A percentile compares a stretch with the other conserved stretches of the same genome.
phyloP scores from a whole-genome alignment of 2,888 invertebrate species.

The Melolontha melolontha region DNA sequence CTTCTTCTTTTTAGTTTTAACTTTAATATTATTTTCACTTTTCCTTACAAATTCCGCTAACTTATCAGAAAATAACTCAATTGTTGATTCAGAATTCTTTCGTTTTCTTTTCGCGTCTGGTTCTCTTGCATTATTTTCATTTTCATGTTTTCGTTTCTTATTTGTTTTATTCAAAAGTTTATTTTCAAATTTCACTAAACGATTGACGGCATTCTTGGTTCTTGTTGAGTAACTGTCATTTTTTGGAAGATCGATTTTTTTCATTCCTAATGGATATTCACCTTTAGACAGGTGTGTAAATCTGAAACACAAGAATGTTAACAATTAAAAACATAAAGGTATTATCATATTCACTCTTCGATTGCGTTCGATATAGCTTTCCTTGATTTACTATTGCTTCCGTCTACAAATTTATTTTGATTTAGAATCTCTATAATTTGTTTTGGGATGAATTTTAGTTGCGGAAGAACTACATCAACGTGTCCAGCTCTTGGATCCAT shows the following conservation, averaged over 20 bases:
- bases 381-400: conserved; percentile 70
- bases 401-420: conserved; percentile 65
- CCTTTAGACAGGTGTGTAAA: conserved; percentile 72
- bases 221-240: conserved; percentile 53
- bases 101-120: conserved; percentile 50
- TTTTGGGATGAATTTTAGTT: conserved; percentile 74
- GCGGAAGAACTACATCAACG: conserved; percentile 79
- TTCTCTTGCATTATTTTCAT: conserved; percentile 47
- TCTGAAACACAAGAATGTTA: conserved; percentile 60
- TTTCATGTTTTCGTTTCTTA: conserved; percentile 58
- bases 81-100: conserved; percentile 50
- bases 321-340: conserved; percentile 20
- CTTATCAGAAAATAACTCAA: conserved; percentile 24
- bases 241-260: conserved; percentile 65
- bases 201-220: conserved; percentile 58
- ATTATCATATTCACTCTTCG: conserved; percentile 64
- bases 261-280: conserved; percentile 76
- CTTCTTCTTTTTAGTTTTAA: conserved; percentile 3
- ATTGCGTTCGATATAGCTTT: conserved; percentile 69
- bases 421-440: conserved; percentile 70
- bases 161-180: conserved; percentile 58
- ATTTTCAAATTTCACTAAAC: conserved; percentile 60
- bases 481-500: conserved; percentile 85
- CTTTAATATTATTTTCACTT: conserved; percentile 42
- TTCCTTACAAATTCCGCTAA: conserved; percentile 44